Evolutionary conservation across 1,140 invertebrate species (phyloP), one percentile per base, ranked within the genome.

Genomic region (Cardiocondyla obscurior): DNA sequence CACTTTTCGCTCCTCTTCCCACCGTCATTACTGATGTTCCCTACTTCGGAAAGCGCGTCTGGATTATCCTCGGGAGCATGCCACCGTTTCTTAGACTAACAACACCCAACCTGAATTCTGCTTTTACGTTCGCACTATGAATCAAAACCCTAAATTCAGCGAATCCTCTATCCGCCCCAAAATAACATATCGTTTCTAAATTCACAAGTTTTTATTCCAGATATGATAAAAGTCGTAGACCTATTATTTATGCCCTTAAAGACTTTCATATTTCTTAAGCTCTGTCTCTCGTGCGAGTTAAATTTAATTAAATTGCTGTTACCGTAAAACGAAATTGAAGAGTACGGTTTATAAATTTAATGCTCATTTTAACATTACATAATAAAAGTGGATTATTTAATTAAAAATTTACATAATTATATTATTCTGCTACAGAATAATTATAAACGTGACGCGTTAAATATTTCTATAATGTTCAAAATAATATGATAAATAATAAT

Each of bases 1-100:
- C 77, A 22, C 42, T 51, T 76, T 86, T 88, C 85, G 70, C 65
- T 42, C 42, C 73, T 88, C 33, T 85, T 82, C 46, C 79, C 73
- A 67, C 55, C 57, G 67, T 83, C 42, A 79, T 73, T 49, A 70
- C 44, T 44, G 33, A 76, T 76, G 39, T 76, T 76, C 39, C 6
- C 42, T 16, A 22, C 57, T 49, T 76, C 28, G 72, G 44, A 53
- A 72, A 60, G 10, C 28, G 14, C 57, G 44, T 14, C 22, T 33
- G 53, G 53, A 85, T 85, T 85, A 84, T 70, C 76, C 64, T 39
- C 25, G 30, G 74, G 6, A 67, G 30, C 30, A 67, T 65, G 33
- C 60, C 22, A 51, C 39, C 19, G 39, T 39, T 76, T 49, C 44
- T 62, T 64, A 28, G 44, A 30, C 58, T 67, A 67, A 65, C 58